Evolutionary conservation across 2,888 invertebrate genomes (phyloP), one percentile per base, ranked within the genome.

Genomic region (Lomographa bimaculata): DNA sequence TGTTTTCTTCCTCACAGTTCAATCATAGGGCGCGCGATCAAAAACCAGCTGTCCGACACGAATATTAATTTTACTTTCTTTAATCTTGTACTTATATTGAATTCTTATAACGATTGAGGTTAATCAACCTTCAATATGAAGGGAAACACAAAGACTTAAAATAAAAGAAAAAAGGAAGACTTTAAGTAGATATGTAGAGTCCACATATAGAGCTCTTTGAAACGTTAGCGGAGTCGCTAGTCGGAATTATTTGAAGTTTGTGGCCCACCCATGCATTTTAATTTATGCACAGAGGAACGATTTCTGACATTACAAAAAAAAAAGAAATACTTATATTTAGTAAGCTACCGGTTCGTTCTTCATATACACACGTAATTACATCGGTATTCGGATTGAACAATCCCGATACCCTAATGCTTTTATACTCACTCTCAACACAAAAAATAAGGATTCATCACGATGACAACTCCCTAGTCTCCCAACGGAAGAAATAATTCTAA

Each of bases 401-500:
- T 46, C 57, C 50, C 40, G 33, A 48, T 50, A 42, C 41, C 34
- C 36, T 16, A 10, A 39, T 25, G 24, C 57, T 55, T 64, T 60
- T 62, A 54, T 30, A 10, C 6, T 20, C n/a, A n/a, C n/a, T n/a
- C 3, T 16, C n/a, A 12, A 33, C 29, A 44, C 16, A 30, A 21
- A 41, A 44, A 46, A 28, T 11, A 27, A 51, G 47, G 50, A 50
- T 48, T 38, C 38, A 27, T 45, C 40, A 50, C 44, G 45, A 20
- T 18, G 10, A 40, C 25, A 51, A 57, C 54, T 54, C 51, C 54
- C 56, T 60, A 60, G 50, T 57, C 54, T 54, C 51, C 54, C 56
- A 60, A 60, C 66, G 74, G 71, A 74, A 75, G 74, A 70, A 64
- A 76, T 75, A 76, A 69, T 58, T 71, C 69, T 71, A 55, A 57